phyloP scores from a whole-genome alignment of 2,888 invertebrate species.

The Andrena marginata region DNA sequence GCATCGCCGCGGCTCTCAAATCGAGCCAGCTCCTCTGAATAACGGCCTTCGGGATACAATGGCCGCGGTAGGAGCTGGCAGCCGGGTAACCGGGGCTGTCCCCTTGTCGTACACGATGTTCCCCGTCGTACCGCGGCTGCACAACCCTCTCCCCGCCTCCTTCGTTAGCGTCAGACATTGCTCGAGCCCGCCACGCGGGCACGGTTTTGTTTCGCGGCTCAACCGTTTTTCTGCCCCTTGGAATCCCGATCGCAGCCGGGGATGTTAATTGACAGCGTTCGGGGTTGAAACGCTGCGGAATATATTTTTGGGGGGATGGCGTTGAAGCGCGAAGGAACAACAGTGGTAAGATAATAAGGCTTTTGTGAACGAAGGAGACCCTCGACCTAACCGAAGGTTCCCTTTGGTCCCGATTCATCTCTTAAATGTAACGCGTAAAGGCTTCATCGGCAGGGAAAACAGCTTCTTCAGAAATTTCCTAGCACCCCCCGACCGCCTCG shows the following conservation, averaged over 20 bases:
- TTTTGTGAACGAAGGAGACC: too few relatives aligned
- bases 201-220: slow-evolving; percentile 12
- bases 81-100: slow-evolving; percentile 21
- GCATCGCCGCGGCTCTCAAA: slow-evolving; percentile 78
- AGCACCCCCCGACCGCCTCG: background rate
- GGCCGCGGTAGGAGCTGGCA: slow-evolving; percentile 38
- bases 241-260: background rate
- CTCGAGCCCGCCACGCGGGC: background rate
- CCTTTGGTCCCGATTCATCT: background rate
- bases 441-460: background rate
- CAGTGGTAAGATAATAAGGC: too few relatives aligned
- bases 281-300: background rate
- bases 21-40: slow-evolving; percentile 77
- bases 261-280: slow-evolving; percentile 13
- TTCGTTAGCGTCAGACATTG: slow-evolving; percentile 34
- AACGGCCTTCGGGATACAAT: slow-evolving; percentile 72
- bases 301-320: too few relatives aligned
- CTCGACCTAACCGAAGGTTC: background rate
- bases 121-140: slow-evolving; percentile 38
- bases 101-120: slow-evolving; percentile 64
- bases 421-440: background rate
- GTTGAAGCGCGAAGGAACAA: too few relatives aligned
- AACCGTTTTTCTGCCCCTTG: background rate
- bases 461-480: background rate
- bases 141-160: slow-evolving; percentile 2